phyloP scores from a whole-genome alignment of 2,797 vertebrate genomes.

The Podargus strigoides region DNA sequence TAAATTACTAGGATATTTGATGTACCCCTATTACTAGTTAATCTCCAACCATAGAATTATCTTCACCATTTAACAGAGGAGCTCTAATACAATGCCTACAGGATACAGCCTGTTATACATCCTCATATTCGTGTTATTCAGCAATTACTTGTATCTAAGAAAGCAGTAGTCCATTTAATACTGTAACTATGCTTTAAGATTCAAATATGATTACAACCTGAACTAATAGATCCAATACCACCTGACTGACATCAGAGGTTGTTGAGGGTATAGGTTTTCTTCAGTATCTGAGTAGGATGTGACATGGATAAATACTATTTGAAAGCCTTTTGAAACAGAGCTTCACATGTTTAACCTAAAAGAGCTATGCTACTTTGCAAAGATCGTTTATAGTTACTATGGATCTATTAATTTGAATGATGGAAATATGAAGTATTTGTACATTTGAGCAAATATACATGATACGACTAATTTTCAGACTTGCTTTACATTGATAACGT shows the following conservation, averaged over 20 bases:
- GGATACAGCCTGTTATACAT: no score
- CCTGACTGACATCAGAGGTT: not conserved
- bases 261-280: not conserved
- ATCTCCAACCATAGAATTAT: not conserved
- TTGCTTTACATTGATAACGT: fast-evolving
- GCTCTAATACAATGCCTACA: not conserved
- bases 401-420: not conserved
- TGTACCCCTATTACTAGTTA: not conserved
- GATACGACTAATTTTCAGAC: not conserved
- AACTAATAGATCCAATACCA: not conserved
- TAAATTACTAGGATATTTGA: not conserved
- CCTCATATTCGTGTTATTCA: not conserved
- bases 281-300: not conserved
- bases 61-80: not conserved
- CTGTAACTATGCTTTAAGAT: not conserved
- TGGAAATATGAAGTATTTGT: not conserved
- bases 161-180: not conserved
- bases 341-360: not conserved
- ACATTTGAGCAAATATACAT: not conserved
- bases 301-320: not conserved
- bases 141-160: not conserved
- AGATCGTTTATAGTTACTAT: not conserved
- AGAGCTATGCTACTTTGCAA: not conserved
- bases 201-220: not conserved
- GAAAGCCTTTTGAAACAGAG: not conserved